phyloP scores from a whole-genome alignment of 2,888 invertebrate species.

The Dermolepida albohirtum region DNA sequence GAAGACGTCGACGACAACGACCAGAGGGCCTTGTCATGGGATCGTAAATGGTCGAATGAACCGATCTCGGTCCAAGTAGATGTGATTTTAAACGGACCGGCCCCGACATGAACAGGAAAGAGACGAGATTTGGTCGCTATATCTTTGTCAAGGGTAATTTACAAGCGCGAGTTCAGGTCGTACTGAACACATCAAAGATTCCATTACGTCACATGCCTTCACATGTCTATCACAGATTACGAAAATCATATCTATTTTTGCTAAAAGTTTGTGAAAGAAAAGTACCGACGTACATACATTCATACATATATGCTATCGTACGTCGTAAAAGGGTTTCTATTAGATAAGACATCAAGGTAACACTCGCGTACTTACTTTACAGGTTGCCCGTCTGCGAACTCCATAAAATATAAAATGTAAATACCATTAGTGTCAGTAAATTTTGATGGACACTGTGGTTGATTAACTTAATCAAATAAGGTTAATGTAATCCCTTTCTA shows the following conservation, averaged over 20 bases:
- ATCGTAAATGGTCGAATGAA: conserved; percentile 34
- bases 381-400: too few relatives aligned
- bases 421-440: too few relatives aligned
- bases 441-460: too few relatives aligned
- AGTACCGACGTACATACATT: too few relatives aligned
- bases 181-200: conserved; percentile 32
- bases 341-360: too few relatives aligned
- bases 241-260: conserved; percentile 17
- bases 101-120: conserved; percentile 12
- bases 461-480: too few relatives aligned
- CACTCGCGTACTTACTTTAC: too few relatives aligned
- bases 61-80: conserved; percentile 28
- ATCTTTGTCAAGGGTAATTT: conserved; percentile 38
- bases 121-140: conserved; percentile 27
- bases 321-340: too few relatives aligned
- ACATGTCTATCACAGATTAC: not conserved
- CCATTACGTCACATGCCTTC: conserved; percentile 13
- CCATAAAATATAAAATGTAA: too few relatives aligned
- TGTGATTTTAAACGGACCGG: conserved; percentile 37
- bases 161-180: conserved; percentile 26
- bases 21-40: conserved; percentile 24
- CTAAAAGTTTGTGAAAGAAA: too few relatives aligned
- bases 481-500: too few relatives aligned
- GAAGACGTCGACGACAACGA: conserved; percentile 23
- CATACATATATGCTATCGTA: too few relatives aligned